Evolutionary conservation across 2,797 vertebrate genomes (phyloP).

Genomic region (Lophius americanus): DNA sequence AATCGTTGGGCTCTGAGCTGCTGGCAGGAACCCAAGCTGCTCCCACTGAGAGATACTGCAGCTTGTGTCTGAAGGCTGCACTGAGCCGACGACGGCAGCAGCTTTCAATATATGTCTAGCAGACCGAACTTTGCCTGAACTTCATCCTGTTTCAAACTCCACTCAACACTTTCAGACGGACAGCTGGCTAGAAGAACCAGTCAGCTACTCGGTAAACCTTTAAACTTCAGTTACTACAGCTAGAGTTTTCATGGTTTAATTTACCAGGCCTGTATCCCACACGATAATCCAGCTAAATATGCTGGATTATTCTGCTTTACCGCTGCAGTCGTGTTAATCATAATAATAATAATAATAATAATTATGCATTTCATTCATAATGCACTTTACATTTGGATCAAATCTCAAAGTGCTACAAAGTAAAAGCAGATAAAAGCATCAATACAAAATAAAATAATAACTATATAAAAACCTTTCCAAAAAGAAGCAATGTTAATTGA

Average conservation of each 20-base stretch:
- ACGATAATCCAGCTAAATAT: too few species aligned
- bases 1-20: neutral
- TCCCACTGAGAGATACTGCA: slow-evolving; percentile 14
- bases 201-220: neutral
- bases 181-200: neutral
- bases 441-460: too few species aligned
- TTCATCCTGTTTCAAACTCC: neutral
- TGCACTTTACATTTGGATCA: too few species aligned
- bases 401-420: too few species aligned
- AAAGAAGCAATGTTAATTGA: too few species aligned
- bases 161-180: neutral
- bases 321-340: too few species aligned
- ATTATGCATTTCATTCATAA: too few species aligned
- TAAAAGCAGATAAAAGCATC: too few species aligned
- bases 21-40: slow-evolving; percentile 28
- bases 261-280: neutral
- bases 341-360: too few species aligned
- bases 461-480: too few species aligned
- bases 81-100: slow-evolving; percentile 24
- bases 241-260: neutral
- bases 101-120: slow-evolving; percentile 32
- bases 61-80: slow-evolving; percentile 2
- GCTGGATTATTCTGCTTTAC: neutral
- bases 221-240: too few species aligned
- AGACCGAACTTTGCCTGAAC: slow-evolving; percentile 14